phyloP scores from a whole-genome alignment of 2,888 invertebrate genomes.

The Epinotia brunnichana region DNA sequence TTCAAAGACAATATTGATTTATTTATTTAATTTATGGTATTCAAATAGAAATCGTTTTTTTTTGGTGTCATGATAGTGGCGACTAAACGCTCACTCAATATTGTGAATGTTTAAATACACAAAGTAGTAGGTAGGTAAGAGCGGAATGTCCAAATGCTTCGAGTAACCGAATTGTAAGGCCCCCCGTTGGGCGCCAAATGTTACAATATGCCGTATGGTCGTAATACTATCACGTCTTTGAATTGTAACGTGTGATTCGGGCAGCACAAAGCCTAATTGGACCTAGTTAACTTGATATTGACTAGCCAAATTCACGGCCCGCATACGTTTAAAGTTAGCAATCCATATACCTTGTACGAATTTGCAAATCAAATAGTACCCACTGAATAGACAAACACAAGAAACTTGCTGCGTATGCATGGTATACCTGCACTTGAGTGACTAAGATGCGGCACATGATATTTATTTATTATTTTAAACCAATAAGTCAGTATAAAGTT shows the following conservation, averaged over 20 bases:
- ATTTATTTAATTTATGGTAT: no score
- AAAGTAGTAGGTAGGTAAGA: no score
- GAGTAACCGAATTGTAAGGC: no score
- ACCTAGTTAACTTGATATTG: conserved; percentile 22
- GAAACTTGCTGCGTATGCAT: conserved; percentile 55
- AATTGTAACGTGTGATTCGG: conserved; percentile 7
- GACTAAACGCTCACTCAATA: no score
- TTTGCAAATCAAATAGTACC: conserved; percentile 62
- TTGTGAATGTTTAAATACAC: no score
- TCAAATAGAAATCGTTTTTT: no score
- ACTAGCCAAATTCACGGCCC: conserved; percentile 13
- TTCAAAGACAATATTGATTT: background rate
- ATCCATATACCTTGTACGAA: conserved; percentile 59
- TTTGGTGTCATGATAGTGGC: no score
- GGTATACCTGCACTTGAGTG: no score
- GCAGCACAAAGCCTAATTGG: conserved; percentile 2
- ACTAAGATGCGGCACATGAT: no score
- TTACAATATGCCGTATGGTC: background rate
- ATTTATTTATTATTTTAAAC: no score
- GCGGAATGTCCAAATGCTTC: no score
- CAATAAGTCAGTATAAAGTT: no score
- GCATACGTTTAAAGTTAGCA: conserved; percentile 28
- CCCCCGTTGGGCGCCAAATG: background rate
- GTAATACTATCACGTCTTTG: background rate
- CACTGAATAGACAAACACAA: conserved; percentile 62